Evolutionary conservation across 2,113 vertebrate genomes (phyloP).

Genomic region (Ageneiosus marmoratus): DNA sequence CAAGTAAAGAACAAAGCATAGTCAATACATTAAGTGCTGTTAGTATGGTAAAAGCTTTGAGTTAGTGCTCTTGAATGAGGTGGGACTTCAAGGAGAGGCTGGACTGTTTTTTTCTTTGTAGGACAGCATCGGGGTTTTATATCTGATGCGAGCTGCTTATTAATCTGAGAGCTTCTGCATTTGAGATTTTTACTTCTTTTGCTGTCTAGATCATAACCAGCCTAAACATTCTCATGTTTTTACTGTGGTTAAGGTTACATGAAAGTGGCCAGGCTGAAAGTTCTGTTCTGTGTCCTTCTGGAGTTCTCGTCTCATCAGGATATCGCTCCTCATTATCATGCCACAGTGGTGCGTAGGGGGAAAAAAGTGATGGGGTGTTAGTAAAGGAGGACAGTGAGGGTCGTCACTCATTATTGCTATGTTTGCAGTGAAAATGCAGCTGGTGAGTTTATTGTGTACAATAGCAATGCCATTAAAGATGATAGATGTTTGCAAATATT

Average conservation of each 20-base stretch:
- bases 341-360: neutral
- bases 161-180: neutral
- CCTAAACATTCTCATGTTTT: neutral
- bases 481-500: conserved; percentile 25
- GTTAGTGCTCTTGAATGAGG: too few relatives aligned
- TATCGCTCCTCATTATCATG: neutral
- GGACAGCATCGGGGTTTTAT: too few relatives aligned
- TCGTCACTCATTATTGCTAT: neutral
- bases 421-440: conserved; percentile 13
- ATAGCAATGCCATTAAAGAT: neutral
- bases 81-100: too few relatives aligned
- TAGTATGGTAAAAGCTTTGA: too few relatives aligned
- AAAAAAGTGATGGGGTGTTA: neutral
- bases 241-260: neutral
- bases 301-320: neutral
- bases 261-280: neutral
- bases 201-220: neutral
- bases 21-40: too few relatives aligned
- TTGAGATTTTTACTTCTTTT: neutral
- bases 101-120: too few relatives aligned
- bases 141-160: too few relatives aligned
- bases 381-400: neutral
- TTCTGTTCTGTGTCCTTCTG: neutral
- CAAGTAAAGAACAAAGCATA: too few relatives aligned
- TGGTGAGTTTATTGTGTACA: neutral